Conservation (phyloP, 2,113 vertebrate genomes). For the Mustelus asterias region DNA sequence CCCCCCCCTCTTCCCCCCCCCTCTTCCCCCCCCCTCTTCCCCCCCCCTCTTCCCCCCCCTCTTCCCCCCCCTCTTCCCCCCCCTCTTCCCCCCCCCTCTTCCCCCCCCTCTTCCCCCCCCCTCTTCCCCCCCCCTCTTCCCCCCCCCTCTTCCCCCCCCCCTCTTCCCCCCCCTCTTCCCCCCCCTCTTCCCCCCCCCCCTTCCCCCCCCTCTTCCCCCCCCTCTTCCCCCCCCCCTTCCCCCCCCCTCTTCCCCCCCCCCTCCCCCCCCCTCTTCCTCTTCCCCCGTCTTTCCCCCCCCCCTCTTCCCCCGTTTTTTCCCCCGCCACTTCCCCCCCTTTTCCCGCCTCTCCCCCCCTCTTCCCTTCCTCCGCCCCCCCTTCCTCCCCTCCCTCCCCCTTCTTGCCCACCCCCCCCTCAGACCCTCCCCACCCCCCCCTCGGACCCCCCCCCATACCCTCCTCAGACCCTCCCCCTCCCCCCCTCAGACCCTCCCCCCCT, state of each 20-base stretch:
- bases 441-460: no score
- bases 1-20: not conserved
- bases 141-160: not conserved
- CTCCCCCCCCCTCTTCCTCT: not conserved
- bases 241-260: not conserved
- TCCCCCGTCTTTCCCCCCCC: not conserved
- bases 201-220: not conserved
- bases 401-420: not conserved
- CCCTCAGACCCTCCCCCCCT: no score
- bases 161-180: no score
- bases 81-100: not conserved
- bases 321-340: not conserved
- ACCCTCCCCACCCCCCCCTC: no score
- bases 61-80: no score
- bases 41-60: not conserved
- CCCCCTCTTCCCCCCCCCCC: not conserved
- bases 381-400: not conserved
- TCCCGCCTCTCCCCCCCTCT: not conserved
- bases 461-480: no score
- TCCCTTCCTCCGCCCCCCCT: not conserved
- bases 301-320: not conserved
- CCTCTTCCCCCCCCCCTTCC: not conserved
- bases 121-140: accelerated
- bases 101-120: not conserved
- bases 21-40: not conserved